Evolutionary conservation across 2,113 vertebrate species (phyloP).

Genomic region (Piaya cayana): DNA sequence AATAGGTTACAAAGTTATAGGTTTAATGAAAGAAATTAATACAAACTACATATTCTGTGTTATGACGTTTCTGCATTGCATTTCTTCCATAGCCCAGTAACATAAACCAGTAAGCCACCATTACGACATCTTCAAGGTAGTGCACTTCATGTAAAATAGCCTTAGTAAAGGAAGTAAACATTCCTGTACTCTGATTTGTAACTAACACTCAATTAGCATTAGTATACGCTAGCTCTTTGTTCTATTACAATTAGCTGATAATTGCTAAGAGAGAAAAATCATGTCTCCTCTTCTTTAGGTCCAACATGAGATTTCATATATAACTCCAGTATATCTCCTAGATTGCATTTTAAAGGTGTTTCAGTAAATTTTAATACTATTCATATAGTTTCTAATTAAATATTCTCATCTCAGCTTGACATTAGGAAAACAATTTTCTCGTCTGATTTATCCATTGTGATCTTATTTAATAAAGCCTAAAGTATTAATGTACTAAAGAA

Average conservation of each 20-base stretch:
- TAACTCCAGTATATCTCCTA: rapidly evolving
- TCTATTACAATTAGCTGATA: neutral
- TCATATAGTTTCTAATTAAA: neutral
- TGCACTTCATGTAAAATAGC: neutral
- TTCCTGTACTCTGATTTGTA: neutral
- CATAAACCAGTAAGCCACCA: neutral
- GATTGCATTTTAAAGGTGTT: neutral
- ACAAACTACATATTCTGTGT: neutral
- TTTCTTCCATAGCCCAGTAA: neutral
- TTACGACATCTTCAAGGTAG: neutral
- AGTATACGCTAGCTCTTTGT: neutral
- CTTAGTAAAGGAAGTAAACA: neutral
- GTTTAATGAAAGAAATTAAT: neutral
- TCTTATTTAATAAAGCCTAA: neutral
- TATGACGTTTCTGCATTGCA: neutral
- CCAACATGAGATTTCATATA: neutral
- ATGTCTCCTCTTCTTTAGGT: neutral
- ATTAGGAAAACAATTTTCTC: neutral
- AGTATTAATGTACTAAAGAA: neutral
- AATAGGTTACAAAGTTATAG: neutral
- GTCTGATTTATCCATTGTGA: neutral
- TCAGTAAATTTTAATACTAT: neutral
- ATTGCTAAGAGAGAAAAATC: neutral
- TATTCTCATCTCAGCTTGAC: neutral
- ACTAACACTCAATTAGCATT: neutral